These are phyloP conservation scores for Drosophila barbarae DNA, from an alignment of 2,888 invertebrate species.

Conservation along the genomic window DNA sequence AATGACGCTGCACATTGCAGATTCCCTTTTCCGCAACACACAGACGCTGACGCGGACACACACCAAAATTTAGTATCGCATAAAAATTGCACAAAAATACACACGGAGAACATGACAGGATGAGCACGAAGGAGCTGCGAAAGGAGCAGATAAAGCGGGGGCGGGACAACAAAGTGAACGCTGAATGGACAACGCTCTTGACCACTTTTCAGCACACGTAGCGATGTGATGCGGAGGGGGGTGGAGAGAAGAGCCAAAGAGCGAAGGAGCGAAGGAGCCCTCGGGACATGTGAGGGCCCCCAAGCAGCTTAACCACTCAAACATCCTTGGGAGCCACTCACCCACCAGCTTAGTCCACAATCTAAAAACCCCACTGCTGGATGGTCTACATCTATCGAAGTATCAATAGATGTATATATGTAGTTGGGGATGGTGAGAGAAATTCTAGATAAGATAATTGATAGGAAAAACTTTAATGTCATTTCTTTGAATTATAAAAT, in stretches of 20 bases:
- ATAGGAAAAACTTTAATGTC: neutral
- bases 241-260: too few species aligned
- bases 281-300: constrained; percentile 39
- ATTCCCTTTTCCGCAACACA: constrained; percentile 17
- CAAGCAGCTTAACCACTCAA: constrained; percentile 66
- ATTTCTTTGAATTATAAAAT: too few species aligned
- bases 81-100: constrained; percentile 51
- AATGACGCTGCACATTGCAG: constrained; percentile 37
- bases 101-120: constrained; percentile 27
- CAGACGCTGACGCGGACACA: constrained; percentile 9
- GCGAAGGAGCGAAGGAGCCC: neutral
- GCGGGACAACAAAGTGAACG: constrained; percentile 22
- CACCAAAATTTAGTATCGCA: constrained; percentile 56
- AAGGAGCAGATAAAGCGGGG: constrained; percentile 7
- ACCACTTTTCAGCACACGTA: constrained; percentile 48
- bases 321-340: constrained; percentile 42
- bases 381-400: neutral
- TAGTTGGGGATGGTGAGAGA: neutral
- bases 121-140: constrained; percentile 23
- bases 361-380: neutral
- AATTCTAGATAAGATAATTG: neutral
- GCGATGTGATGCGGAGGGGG: too few species aligned
- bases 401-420: neutral
- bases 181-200: constrained; percentile 53
- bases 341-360: neutral